Evolutionary conservation across 2,797 vertebrate species (phyloP).

Genomic region (Poeciliopsis paucimaculata): DNA sequence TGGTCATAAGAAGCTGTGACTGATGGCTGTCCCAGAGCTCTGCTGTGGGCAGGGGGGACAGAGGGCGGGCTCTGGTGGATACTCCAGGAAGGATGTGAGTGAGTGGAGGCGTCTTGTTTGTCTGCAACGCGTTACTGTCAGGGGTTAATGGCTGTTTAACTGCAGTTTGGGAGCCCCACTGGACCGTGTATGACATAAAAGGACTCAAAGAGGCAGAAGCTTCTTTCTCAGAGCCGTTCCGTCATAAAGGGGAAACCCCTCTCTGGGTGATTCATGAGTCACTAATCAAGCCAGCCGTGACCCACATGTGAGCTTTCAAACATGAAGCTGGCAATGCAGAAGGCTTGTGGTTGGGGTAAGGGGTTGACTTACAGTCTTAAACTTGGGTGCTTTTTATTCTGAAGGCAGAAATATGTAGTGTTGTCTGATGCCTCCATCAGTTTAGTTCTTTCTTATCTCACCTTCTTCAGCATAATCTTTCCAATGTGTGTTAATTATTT

Average conservation of each 20-base stretch:
- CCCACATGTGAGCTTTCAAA: neutral
- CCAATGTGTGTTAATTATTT: neutral
- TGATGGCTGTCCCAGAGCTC: constrained; percentile 57
- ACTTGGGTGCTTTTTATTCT: neutral
- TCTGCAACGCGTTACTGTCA: constrained; percentile 25
- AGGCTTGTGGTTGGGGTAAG: neutral
- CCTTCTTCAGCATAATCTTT: neutral
- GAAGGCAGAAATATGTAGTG: neutral
- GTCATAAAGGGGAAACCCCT: neutral
- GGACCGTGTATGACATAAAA: constrained; percentile 30
- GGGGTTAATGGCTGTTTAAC: constrained; percentile 48
- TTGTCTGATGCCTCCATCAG: neutral
- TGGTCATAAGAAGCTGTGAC: constrained; percentile 58
- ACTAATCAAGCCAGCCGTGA: neutral
- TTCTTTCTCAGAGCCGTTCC: neutral
- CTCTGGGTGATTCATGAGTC: neutral
- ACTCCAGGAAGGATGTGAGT: constrained; percentile 7
- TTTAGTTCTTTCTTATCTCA: neutral
- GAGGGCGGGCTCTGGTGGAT: constrained; percentile 10
- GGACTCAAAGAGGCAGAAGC: constrained; percentile 32
- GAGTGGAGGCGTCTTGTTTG: constrained; percentile 13
- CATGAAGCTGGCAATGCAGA: neutral
- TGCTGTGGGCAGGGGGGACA: constrained; percentile 17
- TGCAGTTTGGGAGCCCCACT: constrained; percentile 27
- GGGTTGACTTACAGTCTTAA: too few relatives aligned